Conservation (phyloP, 2,113 vertebrate species). For the Embiotoca jacksoni region DNA sequence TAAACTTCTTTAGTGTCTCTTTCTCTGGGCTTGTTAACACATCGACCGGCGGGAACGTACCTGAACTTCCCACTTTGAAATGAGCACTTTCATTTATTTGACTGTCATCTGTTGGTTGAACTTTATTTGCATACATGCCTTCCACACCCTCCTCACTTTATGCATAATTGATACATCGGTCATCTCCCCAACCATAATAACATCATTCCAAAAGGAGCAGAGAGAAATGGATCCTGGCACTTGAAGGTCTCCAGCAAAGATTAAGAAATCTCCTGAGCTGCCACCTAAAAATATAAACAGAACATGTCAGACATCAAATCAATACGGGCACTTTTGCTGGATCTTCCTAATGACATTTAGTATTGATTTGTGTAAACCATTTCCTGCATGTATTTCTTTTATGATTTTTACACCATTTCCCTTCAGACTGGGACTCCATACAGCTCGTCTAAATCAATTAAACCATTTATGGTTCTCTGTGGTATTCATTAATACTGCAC, state of each 20-base stretch:
- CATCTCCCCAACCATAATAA: conserved; percentile 75
- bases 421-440: neutral
- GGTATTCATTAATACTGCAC: conserved; percentile 2
- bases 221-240: conserved; percentile 75
- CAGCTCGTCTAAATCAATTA: conserved; percentile 11
- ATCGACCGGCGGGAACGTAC: conserved; percentile 17
- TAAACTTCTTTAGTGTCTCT: conserved; percentile 1
- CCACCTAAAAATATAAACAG: conserved; percentile 68
- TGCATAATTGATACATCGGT: conserved; percentile 82
- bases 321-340: conserved; percentile 51
- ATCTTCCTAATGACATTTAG: conserved; percentile 61
- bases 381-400: conserved; percentile 25
- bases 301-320: conserved; percentile 65
- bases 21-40: neutral
- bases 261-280: conserved; percentile 70
- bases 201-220: conserved; percentile 70
- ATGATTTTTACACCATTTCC: conserved; percentile 5
- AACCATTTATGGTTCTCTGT: conserved; percentile 18
- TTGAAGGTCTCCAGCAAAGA: conserved; percentile 70
- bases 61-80: conserved; percentile 55
- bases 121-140: conserved; percentile 74
- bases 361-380: conserved; percentile 54
- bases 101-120: conserved; percentile 44
- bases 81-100: conserved; percentile 70
- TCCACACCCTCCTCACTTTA: conserved; percentile 68